Evolutionary conservation across 2,113 vertebrate species (phyloP).

Genomic region (Mugil cephalus): DNA sequence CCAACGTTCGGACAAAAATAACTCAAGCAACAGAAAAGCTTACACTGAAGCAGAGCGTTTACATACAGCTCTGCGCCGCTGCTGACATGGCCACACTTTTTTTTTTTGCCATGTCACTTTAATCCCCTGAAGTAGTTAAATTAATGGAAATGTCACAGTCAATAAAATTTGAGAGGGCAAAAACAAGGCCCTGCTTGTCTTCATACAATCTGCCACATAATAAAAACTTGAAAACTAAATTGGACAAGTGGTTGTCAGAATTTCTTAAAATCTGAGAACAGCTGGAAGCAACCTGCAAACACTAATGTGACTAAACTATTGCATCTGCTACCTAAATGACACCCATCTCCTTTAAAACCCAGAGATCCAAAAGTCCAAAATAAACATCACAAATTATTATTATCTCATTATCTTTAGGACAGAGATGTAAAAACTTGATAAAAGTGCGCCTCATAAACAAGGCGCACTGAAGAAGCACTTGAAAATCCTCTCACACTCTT

Average conservation of each 20-base stretch:
- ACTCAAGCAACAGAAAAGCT: not conserved
- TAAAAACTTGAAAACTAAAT: conserved; percentile 3
- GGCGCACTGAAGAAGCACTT: conserved; percentile 58
- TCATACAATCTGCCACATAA: conserved; percentile 7
- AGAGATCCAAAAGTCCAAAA: not conserved
- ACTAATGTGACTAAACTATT: conserved; percentile 27
- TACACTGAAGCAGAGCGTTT: not conserved
- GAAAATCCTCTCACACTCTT: conserved; percentile 19
- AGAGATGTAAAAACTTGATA: conserved; percentile 54
- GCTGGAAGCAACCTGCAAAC: conserved; percentile 29
- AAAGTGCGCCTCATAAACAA: conserved; percentile 20
- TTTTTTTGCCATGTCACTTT: conserved; percentile 21
- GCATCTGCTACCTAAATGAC: not conserved
- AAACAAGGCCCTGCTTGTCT: conserved; percentile 12
- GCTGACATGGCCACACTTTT: not conserved
- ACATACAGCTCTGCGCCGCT: conserved; percentile 13
- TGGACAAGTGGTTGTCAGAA: not conserved
- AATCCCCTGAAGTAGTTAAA: conserved; percentile 61
- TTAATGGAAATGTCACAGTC: conserved; percentile 59
- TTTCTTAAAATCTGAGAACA: conserved; percentile 20
- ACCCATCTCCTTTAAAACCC: not conserved
- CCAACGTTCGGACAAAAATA: not conserved
- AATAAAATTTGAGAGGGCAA: conserved; percentile 8
- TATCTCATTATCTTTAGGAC: conserved; percentile 29
- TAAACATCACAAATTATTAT: conserved; percentile 43